Evolutionary conservation across 2,888 invertebrate species (phyloP), one percentile per base, ranked within the genome.

Genomic region (Caradrina kadenii): DNA sequence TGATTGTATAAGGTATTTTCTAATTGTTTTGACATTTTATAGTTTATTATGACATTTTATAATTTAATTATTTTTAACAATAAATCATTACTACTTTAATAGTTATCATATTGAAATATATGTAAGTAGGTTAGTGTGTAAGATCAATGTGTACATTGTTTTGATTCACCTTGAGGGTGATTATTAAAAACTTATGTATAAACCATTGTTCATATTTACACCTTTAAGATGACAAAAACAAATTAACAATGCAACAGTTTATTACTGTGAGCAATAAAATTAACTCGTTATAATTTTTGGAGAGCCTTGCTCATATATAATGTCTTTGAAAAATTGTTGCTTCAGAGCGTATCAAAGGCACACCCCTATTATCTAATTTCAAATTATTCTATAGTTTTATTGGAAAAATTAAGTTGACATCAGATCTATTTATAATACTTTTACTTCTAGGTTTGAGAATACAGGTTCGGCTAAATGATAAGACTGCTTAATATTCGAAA

Each of bases 391-490:
- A 74, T 22, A 63, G 42, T n/a, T 54, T 35, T 21, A 13, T 45
- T 19, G 6, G 11, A 48, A 54, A 75, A 5, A 49, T 61, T 55
- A n/a, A n/a, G 50, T 48, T 58, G 60, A 61, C 19, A 59, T 90
- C 90, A 90, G 90, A 90, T 90, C 90, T 87, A 85, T 82, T 53
- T 42, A 81, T 87, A 90, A 90, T 90, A 90, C 90, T 89, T 69
- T 72, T 26, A 58, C 39, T 59, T 60, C 13, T 39, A 13, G 13
- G 10, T 64, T 48, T 67, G 52, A 74, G 66, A 63, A 77, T 59
- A 56, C 48, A 64, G 17, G 19, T 56, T n/a, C 21, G 61, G 15
- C 26, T 39, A 58, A n/a, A 8, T n/a, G 22, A 50, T n/a, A 35
- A 35, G 3, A 53, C 35, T 56, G 13, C 54, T 55, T 64, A 35